Evolutionary conservation across 2,888 invertebrate genomes (phyloP), one percentile per base, ranked within the genome.

Genomic region (Agrochola lota): DNA sequence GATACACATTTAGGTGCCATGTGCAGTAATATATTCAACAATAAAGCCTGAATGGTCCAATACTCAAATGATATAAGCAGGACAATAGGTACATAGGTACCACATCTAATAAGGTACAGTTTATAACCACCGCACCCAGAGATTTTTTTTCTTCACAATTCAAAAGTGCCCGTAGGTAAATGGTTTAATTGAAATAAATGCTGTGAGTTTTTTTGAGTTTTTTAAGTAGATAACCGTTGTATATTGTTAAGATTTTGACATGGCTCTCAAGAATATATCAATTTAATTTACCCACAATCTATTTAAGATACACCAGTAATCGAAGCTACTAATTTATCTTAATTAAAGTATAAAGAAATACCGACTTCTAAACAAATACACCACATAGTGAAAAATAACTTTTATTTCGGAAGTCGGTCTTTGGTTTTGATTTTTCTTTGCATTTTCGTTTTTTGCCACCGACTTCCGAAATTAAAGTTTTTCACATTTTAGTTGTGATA

Each of bases 91-190:
- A 59, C 70, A 59, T 30, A 23, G 30, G 12, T 20, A 59, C 70
- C 52, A 30, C 35, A 63, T 59, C 52, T 46, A 71, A 30, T 83
- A 71, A 30, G 63, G 49, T 70, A 62, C 30, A 59, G 17, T 30
- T 26, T 60, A 66, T 66, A 35, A 64, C 30, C 7, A 15, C 35
- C 77, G 30, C 63, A 83, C 35, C n/a, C 77, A 52, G 11, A 81
- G 40, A 59, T 76, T 55, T 49, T 20, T 20, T 52, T 55, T 66
- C 3, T 40, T 63, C 3, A 23, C 3, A 35, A 35, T 8, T 40
- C 23, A 8, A 6, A 49, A 35, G 35, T 63, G 7, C 7, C 35
- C 5, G 11, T 35, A 7, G 7, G 20, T 2, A 30, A 60, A 30
- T 60, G 2, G 9, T 20, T 62, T 62, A 11, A 8, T 20, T 20